Evolutionary conservation across 1,140 invertebrate species (phyloP), one percentile per base, ranked within the genome.

Genomic region (Gonatopus flavifemur): DNA sequence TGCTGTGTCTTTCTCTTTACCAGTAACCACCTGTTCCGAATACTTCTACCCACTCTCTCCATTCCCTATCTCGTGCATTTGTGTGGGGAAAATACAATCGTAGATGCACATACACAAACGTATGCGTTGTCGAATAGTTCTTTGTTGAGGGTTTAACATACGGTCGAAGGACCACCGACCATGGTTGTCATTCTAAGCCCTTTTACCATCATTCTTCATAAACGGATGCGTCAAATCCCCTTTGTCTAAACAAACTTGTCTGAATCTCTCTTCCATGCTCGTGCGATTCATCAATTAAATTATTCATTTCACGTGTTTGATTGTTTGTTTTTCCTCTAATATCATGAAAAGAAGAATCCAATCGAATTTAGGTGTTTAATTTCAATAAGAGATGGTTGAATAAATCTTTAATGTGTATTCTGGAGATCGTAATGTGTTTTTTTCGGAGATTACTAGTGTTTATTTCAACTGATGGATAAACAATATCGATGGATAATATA

Each of bases 1-100:
- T 55, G 33, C 42, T 52, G 49, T 47, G 46, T 55, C 60, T 62
- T 56, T 51, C 60, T 55, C 59, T 63, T n/a, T 51, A 50, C 53
- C 69, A 60, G 49, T 74, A 74, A 72, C 74, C 74, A 75, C 72
- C 74, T 76, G 74, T 75, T 76, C 70, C 59, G 56, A 68, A 56
- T 53, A 49, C 52, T 38, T 38, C 42, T 35, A 44, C 32, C 24
- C 42, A 36, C 28, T 1, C 18, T 50, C 49, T 10, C 21, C 1
- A 21, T 25, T 32, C 15, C 10, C 15, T 25, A 7, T 0, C 25
- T 22, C 24, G 3, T 33, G n/a, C 41, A n/a, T 28, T 31, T 35
- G 15, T 24, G 22, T 20, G 24, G 24, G 39, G 49, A 56, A 54
- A 66, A 53, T 43, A 60, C 39, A 28, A 49, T 46, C 43, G 39